phyloP scores from a whole-genome alignment of 2,888 invertebrate genomes.

The Selenia dentaria region DNA sequence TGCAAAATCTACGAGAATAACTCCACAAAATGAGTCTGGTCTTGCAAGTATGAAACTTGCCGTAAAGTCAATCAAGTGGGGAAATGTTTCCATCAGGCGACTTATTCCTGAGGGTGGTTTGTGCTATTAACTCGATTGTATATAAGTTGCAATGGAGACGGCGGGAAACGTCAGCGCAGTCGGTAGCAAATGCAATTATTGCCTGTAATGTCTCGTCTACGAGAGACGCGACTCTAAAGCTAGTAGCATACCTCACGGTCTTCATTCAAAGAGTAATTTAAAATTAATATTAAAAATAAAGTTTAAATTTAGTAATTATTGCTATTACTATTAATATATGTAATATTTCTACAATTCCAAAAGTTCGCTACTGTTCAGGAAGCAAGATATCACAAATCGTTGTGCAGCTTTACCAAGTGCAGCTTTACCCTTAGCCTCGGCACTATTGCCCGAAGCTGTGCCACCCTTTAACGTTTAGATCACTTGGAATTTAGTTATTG shows the following conservation, averaged over 20 bases:
- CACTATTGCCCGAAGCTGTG: conserved; percentile 55
- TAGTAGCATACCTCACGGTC: too few species aligned
- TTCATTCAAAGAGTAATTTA: too few species aligned
- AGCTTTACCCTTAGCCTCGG: conserved; percentile 20
- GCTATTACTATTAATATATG: too few species aligned
- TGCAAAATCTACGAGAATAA: conserved; percentile 8
- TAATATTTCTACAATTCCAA: too few species aligned
- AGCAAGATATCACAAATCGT: too few species aligned
- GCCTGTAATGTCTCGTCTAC: conserved; percentile 80
- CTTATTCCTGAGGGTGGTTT: conserved; percentile 79
- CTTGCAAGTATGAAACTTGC: conserved; percentile 30
- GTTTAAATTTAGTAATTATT: too few species aligned
- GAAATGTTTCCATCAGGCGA: conserved; percentile 75
- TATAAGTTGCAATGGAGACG: conserved; percentile 73
- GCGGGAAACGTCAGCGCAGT: conserved; percentile 76
- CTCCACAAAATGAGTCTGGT: conserved; percentile 14
- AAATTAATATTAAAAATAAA: too few species aligned
- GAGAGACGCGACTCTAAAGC: conserved; percentile 43
- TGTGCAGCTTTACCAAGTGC: neutral
- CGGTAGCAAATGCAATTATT: conserved; percentile 82
- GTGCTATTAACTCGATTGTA: conserved; percentile 79
- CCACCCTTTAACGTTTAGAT: conserved; percentile 72
- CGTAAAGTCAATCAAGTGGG: conserved; percentile 60
- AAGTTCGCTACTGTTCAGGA: too few species aligned
- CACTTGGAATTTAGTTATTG: conserved; percentile 67